Percentiles rank a stretch among this genome's conserved stretches.
Conservation (phyloP, 2,888 invertebrate species). For the Zaprionus lineosus region DNA sequence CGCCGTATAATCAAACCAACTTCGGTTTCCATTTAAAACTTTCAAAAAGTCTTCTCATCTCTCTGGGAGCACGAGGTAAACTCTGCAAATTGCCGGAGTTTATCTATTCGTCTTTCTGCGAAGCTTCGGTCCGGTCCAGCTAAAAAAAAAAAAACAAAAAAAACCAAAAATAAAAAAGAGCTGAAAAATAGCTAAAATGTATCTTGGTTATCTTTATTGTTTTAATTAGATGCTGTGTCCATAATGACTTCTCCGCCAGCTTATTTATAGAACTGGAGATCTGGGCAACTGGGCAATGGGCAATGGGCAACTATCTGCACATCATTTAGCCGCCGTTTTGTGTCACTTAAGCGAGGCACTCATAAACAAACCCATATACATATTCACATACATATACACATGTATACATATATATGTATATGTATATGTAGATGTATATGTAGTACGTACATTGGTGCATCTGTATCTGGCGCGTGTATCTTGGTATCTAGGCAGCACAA, state of each 20-base stretch:
- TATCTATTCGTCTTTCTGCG: background rate
- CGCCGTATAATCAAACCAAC: background rate
- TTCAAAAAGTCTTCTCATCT: background rate
- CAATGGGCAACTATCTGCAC: constrained; percentile 64
- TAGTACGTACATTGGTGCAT: constrained; percentile 25
- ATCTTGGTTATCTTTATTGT: constrained; percentile 45
- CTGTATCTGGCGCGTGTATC: constrained; percentile 69
- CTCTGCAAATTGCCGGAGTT: background rate
- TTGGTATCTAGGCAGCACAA: constrained; percentile 49
- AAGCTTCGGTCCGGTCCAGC: no score
- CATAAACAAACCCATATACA: constrained; percentile 68
- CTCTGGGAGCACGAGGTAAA: background rate
- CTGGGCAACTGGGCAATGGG: no score
- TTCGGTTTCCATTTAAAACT: background rate
- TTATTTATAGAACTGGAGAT: constrained; percentile 65
- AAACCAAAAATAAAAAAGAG: no score
- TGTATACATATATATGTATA: background rate
- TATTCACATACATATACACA: background rate
- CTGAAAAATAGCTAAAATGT: background rate
- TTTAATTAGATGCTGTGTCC: constrained; percentile 56
- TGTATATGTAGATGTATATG: background rate
- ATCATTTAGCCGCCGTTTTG: constrained; percentile 75
- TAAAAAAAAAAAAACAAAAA: no score
- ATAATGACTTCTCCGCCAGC: constrained; percentile 37
- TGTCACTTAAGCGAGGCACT: constrained; percentile 67